Base-by-base conservation (phyloP, 2,888 invertebrate genomes). In the Euclidia mi region DNA sequence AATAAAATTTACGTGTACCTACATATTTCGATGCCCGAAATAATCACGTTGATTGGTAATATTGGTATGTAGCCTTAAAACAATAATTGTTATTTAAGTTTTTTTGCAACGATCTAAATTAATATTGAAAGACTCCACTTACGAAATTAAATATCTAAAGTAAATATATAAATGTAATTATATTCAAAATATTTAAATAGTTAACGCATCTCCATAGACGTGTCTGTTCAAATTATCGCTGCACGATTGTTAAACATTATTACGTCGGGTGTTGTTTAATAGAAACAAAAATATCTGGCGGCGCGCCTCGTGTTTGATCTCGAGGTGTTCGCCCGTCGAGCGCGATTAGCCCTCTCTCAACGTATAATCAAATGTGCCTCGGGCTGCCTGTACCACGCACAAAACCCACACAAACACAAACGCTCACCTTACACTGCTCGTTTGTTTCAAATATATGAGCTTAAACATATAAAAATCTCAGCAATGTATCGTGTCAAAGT, bases 231-330 rank as follows among this genome's bases (percentile, higher is more conserved):
- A 94, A 92, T 94, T 92, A 94, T 93, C 93, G 94, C 93, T 93
- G 91, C 94, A 92, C 93, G 94, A 94, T 94, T 94, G 94, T 94
- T 94, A 94, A 94, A 94, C 94, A 94, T 94, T 94, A 94, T 94
- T 94, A 94, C 94, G 92, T 92, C 90, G 94, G 94, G 93, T 94
- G 94, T 94, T 94, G 94, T 94, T 94, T 94, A 94, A 94, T 94
- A 94, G 94, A 94, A 94, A 94, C 94, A 94, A 94, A 94, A 94
- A 94, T 94, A 94, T 94, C 92, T 93, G 94, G 91, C 94, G 94
- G 94, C 93, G 90, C 93, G 94, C 92, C 92, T 92, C 90, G 94
- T 94, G 94, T 94, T 94, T 94, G 94, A 94, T 94, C 94, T 94
- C 94, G 94, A 93, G 94, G 94, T 93, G 94, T 94, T 93, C 94